Evolutionary conservation across 2,797 vertebrate genomes (phyloP), one percentile per base, ranked within the genome.

Genomic region (Epinephelus coioides): DNA sequence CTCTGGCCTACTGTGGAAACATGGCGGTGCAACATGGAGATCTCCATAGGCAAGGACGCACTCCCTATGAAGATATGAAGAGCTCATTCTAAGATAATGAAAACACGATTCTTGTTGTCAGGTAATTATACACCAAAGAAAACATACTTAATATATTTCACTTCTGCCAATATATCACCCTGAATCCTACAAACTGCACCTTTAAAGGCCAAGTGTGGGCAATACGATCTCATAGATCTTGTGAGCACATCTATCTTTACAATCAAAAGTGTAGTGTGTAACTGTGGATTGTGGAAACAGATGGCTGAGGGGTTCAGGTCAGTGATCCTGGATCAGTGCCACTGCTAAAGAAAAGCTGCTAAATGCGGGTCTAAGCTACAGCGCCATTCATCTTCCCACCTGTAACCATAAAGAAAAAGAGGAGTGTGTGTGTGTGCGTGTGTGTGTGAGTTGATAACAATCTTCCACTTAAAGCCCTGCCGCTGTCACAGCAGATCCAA

Each of bases 381-480:
- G 17, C 0, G 1, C 15, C 60, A 62, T 84, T 86, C 62, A 81
- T 85, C 83, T 81, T 78, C 65, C 72, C 59, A 82, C 73, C 63
- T 82, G 65, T 78, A 81, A 67, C 51, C 54, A 13, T 66, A 63
- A 70, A 72, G 21, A 66, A 34, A 51, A 68, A 27, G 18, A 18
- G 15, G 30, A 10, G 74, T 61, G 60, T 30, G 27, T 30, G 27
- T 27, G 27, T 27, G 79, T 68, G 61, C 27, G 60, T n/a, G 13
- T 50, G 54, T 27, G 34, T 38, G 69, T 18, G 65, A 53, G 60
- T 11, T 64, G 82, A 83, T 82, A 82, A 85, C 46, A 75, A 82
- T 90, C 82, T 86, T 34, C 51, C 21, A 60, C 34, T 87, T 78
- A 59, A 82, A 71, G 62, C 75, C 72, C 53, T 57, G 80, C 57